These are phyloP conservation scores for Heteronetta atricapilla DNA, from an alignment of 2,113 vertebrate genomes.

Conservation along the genomic window DNA sequence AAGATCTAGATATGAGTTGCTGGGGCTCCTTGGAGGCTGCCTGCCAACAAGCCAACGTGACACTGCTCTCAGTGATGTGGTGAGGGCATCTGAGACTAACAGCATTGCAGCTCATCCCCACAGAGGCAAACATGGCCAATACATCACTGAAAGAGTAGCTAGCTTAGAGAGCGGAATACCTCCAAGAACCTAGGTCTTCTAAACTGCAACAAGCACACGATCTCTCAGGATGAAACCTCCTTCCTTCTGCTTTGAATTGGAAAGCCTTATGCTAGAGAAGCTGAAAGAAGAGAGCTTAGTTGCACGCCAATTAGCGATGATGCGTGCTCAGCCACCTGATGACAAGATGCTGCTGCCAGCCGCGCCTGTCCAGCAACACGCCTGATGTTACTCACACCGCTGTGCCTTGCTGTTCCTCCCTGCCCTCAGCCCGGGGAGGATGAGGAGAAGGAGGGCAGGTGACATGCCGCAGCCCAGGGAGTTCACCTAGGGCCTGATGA, in stretches of 20 bases:
- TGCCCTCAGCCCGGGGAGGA: not conserved
- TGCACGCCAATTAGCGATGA: not conserved
- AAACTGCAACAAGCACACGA: not conserved
- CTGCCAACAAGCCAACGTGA: not conserved
- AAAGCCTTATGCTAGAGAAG: not conserved
- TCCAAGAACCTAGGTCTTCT: not conserved
- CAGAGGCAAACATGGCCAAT: not conserved
- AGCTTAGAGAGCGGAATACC: not conserved
- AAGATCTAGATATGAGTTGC: not conserved
- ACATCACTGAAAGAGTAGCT: not conserved
- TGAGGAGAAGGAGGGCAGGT: not conserved
- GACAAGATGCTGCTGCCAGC: not conserved
- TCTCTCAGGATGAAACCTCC: not conserved
- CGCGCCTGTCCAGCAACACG: not conserved
- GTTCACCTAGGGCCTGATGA: rapidly evolving
- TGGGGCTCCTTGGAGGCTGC: not conserved
- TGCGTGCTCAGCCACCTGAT: not conserved
- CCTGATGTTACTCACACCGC: not conserved
- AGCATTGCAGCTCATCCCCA: rapidly evolving
- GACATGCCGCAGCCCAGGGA: rapidly evolving
- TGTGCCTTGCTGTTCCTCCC: not conserved
- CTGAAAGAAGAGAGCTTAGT: not conserved
- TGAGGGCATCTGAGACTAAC: not conserved
- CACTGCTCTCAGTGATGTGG: not conserved
- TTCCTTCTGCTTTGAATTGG: not conserved